phyloP scores from a whole-genome alignment of 2,113 vertebrate genomes.

The Zeus faber region DNA sequence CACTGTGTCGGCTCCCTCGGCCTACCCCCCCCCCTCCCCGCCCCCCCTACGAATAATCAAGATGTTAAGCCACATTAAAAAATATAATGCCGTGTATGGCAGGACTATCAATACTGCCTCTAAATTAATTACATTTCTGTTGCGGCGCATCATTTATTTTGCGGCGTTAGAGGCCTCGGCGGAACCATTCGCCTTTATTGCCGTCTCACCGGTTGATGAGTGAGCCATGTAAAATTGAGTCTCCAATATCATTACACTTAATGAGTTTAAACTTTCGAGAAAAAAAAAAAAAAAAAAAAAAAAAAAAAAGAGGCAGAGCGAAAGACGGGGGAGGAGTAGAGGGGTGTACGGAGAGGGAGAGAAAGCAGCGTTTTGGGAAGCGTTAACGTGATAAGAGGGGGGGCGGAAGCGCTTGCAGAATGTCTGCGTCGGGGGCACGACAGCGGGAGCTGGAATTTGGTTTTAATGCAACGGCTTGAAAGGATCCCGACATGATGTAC shows the following conservation, averaged over 20 bases:
- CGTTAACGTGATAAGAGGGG: conserved; percentile 59
- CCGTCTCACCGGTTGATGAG: conserved; percentile 94
- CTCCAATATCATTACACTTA: conserved; percentile 94
- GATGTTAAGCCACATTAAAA: conserved; percentile 98
- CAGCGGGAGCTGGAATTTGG: conserved; percentile 58
- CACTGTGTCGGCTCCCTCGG: conserved; percentile 58
- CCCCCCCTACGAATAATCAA: conserved; percentile 79
- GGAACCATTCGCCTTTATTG: conserved; percentile 99
- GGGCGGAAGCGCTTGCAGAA: conserved; percentile 58
- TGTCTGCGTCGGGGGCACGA: conserved; percentile 62
- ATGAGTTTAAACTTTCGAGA: conserved; percentile 91
- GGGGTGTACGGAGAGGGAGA: conserved; percentile 14
- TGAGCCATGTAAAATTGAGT: conserved; percentile 94
- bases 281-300: conserved; percentile 21
- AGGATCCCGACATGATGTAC: too few relatives aligned
- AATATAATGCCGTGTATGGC: conserved; percentile 95
- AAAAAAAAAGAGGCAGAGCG: conserved; percentile 34
- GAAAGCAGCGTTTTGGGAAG: conserved; percentile 40
- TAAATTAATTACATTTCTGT: conserved; percentile 99
- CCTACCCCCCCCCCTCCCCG: conserved; percentile 30
- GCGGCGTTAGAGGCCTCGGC: conserved; percentile 90
- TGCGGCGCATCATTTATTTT: conserved; percentile 99
- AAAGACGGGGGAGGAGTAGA: conserved; percentile 29
- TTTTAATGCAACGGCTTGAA: conserved; percentile 50
- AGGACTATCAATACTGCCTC: conserved; percentile 99